These are phyloP conservation scores for Idaea straminata DNA, from an alignment of 2,888 invertebrate genomes.

Conservation along the genomic window DNA sequence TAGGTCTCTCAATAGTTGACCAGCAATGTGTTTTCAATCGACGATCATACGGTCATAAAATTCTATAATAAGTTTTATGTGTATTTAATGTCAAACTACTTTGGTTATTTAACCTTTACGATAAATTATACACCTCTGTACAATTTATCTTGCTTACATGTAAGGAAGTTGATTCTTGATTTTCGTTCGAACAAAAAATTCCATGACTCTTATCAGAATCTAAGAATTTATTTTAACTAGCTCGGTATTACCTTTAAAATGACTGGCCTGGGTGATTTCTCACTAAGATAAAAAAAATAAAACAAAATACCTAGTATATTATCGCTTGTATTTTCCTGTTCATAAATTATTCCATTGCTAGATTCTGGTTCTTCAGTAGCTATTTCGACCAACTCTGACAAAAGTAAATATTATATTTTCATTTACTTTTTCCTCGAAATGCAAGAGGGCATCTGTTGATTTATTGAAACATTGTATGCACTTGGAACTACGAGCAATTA, in stretches of 20 bases:
- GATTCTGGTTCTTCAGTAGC: not conserved
- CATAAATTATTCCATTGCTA: not conserved
- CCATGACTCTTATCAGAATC: not conserved
- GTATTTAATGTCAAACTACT: conserved; percentile 12
- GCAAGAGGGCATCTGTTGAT: conserved; percentile 40
- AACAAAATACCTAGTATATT: not conserved
- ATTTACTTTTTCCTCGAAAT: not conserved
- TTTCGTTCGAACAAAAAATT: not conserved
- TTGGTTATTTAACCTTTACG: conserved; percentile 8
- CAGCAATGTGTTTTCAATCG: conserved; percentile 31
- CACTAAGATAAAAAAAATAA: not conserved
- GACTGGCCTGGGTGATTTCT: not conserved
- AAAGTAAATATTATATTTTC: not conserved
- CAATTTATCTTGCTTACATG: not conserved
- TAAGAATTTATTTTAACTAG: not conserved
- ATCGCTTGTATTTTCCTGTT: not conserved
- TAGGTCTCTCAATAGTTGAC: conserved; percentile 17
- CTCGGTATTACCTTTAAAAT: not conserved
- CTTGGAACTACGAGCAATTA: conserved; percentile 41
- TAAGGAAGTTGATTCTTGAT: not conserved
- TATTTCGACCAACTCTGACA: not conserved
- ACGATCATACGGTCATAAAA: conserved; percentile 14
- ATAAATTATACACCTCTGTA: not conserved
- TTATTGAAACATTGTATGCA: conserved; percentile 62
- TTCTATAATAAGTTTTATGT: not conserved